Evolutionary conservation across 2,113 vertebrate species (phyloP).

Genomic region (Peromyscus maniculatus): DNA sequence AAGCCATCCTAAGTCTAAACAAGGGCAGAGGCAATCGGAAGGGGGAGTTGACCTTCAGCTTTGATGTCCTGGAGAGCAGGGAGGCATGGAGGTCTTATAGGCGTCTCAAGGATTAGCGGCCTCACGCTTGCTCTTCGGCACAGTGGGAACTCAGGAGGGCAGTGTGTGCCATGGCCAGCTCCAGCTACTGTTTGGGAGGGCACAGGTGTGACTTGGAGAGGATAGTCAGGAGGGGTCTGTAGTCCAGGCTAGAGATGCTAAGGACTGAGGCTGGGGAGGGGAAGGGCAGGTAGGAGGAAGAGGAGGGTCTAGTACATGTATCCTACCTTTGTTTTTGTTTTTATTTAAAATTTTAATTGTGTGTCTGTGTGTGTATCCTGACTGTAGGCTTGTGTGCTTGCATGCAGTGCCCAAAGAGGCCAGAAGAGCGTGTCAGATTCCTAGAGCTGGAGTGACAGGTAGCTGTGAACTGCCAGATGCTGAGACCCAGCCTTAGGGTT

Average conservation of each 20-base stretch:
- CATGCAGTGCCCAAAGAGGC: background rate
- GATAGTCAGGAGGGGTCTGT: background rate
- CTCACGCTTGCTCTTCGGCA: background rate
- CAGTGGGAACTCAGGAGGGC: background rate
- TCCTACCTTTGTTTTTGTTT: background rate
- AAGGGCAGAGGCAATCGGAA: background rate
- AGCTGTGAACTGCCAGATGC: background rate
- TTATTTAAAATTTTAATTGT: background rate
- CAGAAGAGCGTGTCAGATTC: background rate
- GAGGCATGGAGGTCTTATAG: background rate
- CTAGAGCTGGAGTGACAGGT: background rate
- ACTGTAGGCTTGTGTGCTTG: background rate
- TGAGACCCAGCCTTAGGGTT: background rate
- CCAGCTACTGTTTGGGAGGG: background rate
- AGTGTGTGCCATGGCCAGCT: background rate
- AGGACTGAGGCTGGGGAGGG: too few species aligned
- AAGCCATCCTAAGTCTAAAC: background rate
- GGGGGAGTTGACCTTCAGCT: background rate
- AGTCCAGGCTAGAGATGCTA: background rate
- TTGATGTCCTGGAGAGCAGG: background rate
- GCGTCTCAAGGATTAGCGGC: background rate
- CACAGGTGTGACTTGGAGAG: background rate
- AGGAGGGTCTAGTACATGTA: background rate
- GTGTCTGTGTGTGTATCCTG: background rate
- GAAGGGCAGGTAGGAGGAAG: background rate